Base-by-base conservation (phyloP, 1,140 invertebrate species). In the Mercenaria mercenaria region DNA sequence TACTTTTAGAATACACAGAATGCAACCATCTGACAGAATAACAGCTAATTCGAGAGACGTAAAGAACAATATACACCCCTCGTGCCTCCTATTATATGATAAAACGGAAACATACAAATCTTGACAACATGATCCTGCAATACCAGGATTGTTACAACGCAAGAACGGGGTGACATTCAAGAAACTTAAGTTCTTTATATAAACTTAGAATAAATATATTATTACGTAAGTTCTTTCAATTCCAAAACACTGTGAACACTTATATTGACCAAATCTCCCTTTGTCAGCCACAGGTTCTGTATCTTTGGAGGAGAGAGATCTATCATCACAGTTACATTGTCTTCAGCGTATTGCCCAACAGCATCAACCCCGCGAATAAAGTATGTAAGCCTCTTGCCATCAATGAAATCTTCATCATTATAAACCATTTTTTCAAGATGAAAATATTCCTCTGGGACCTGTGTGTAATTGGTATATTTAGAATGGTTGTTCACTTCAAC, bases 301-400 rank as follows among this genome's bases (percentile, higher is more conserved):
- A 88, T 79, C 11, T 79, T 37, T 39, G 85, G 85, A 8, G 72
- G 85, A 11, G 74, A 79, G 6, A 47, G 56, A 41, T 88, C 85
- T 26, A 88, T 67, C 56, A 39, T 67, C 29, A 61, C 85, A 10
- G 72, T 88, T 15, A 59, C 39, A n/a, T 41, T 79, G 56, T 88
- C 85, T 64, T 88, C 85, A 29, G 34, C 43, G 32, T 59, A 91
- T 18, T 72, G 29, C n/a, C 61, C 83, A 34, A 89, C 32, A 37
- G 83, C 61, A 74, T 91, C 90, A 64, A 72, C 87, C 8, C 79
- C 83, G 20, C 87, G 15, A 18, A 91, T 64, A 56, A 32, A 69
- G 67, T 87, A 90, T 20, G 26, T 74, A 47, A 92, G 13, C 20
- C 29, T 81, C 20, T 92, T 81, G 0, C 85, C 91, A 47, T 92